These are phyloP conservation scores for Geopemphigus sp. DNA, from an alignment of 1,140 invertebrate genomes.

Conservation along the genomic window DNA sequence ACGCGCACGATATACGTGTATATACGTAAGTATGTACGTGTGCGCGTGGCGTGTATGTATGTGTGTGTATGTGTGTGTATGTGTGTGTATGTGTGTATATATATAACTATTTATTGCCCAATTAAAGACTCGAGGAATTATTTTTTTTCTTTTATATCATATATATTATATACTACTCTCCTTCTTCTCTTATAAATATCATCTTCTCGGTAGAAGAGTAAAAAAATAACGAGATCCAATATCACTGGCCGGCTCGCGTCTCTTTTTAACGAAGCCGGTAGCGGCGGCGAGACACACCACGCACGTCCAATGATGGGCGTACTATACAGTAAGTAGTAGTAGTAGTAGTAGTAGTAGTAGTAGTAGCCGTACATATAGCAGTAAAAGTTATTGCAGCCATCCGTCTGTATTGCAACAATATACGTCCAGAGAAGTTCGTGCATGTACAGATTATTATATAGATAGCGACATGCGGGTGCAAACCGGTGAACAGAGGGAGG, in stretches of 20 bases:
- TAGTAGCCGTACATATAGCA: too few species aligned
- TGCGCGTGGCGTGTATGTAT: too few species aligned
- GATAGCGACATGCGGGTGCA: too few species aligned
- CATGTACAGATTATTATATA: too few species aligned
- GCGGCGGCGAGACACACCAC: background rate
- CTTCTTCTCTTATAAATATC: background rate
- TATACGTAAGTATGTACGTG: too few species aligned
- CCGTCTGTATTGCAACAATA: background rate
- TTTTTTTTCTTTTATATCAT: background rate
- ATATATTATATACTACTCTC: too few species aligned
- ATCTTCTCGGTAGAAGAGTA: conserved; percentile 16
- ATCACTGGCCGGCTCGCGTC: background rate
- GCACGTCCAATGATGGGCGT: background rate
- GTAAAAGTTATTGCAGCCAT: background rate
- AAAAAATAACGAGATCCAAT: conserved; percentile 28
- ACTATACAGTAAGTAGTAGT: too few species aligned
- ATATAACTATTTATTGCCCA: conserved; percentile 46
- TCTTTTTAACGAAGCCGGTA: conserved; percentile 17
- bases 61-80: too few species aligned
- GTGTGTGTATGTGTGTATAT: conserved; percentile 12
- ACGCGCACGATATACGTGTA: background rate
- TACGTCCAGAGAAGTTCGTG: background rate
- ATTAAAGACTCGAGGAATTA: conserved; percentile 6
- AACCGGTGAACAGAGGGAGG: too few species aligned
- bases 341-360: too few species aligned